phyloP scores from a whole-genome alignment of 2,888 invertebrate genomes.

The Branchinecta sandiegonensis region DNA sequence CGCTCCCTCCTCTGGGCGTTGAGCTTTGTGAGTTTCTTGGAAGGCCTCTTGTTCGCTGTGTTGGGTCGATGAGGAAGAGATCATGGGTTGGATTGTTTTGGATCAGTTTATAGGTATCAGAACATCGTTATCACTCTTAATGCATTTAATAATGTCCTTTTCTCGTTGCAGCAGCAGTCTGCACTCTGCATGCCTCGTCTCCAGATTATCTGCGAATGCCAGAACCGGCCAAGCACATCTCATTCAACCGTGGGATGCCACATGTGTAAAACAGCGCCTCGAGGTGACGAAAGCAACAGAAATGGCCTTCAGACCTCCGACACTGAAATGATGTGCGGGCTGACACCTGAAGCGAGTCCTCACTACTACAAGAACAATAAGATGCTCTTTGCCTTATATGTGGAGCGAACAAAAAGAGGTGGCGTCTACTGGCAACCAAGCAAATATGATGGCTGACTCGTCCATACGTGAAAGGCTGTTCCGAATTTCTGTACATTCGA shows the following conservation, averaged over 20 bases:
- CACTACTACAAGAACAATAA: constrained; percentile 74
- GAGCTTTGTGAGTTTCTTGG: too few relatives aligned
- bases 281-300: neutral
- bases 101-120: too few relatives aligned
- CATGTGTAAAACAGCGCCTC: neutral
- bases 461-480: neutral
- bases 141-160: too few relatives aligned
- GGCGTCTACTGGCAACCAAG: constrained; percentile 26
- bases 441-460: constrained; percentile 22
- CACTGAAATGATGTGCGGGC: constrained; percentile 5
- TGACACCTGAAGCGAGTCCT: constrained; percentile 43
- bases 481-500: neutral
- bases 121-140: too few relatives aligned
- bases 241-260: neutral
- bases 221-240: constrained; percentile 14
- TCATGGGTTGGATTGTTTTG: too few relatives aligned
- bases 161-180: too few relatives aligned
- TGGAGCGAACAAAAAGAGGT: constrained; percentile 57
- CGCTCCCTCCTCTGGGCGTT: too few relatives aligned
- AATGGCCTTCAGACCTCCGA: neutral
- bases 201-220: neutral
- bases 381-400: constrained; percentile 65
- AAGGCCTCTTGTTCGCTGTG: too few relatives aligned
- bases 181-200: too few relatives aligned
- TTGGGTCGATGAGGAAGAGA: too few relatives aligned